These are phyloP conservation scores for Calidris pugnax DNA, from an alignment of 2,113 vertebrate genomes.

Conservation along the genomic window DNA sequence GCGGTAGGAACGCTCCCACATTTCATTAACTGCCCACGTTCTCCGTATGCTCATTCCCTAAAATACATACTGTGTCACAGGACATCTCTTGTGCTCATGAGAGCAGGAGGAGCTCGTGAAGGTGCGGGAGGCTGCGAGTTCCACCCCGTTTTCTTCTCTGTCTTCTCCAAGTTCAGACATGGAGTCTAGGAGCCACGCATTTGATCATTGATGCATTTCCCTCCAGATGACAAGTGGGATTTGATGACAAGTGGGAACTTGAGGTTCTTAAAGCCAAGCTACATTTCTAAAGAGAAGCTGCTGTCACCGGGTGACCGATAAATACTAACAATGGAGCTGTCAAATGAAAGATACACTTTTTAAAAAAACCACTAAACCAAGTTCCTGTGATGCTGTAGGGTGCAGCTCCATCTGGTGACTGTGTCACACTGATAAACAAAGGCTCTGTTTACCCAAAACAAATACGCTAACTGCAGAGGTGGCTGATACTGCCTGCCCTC, in stretches of 20 bases:
- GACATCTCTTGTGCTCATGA: not conserved
- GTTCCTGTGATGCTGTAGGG: not conserved
- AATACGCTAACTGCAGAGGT: not conserved
- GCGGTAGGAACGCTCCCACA: not conserved
- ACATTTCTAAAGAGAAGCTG: not conserved
- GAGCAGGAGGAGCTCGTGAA: not conserved
- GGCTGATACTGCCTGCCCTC: not conserved
- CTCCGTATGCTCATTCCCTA: not conserved
- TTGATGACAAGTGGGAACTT: not conserved
- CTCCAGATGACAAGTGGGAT: not conserved
- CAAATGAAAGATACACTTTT: not conserved
- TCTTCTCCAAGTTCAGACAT: not conserved
- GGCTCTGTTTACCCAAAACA: not conserved
- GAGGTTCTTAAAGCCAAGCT: not conserved
- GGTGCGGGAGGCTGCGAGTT: not conserved
- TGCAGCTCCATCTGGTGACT: not conserved
- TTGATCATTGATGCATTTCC: not conserved
- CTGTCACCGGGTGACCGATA: not conserved
- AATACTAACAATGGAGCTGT: not conserved
- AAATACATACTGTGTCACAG: not conserved
- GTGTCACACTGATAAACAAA: not conserved
- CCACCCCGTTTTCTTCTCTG: not conserved
- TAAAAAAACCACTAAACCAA: not conserved
- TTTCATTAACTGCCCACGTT: not conserved
- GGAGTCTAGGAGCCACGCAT: not conserved